Percentiles rank a stretch among this genome's conserved stretches.
phyloP scores from a whole-genome alignment of 2,888 invertebrate species.

The Galeruca laticollis region DNA sequence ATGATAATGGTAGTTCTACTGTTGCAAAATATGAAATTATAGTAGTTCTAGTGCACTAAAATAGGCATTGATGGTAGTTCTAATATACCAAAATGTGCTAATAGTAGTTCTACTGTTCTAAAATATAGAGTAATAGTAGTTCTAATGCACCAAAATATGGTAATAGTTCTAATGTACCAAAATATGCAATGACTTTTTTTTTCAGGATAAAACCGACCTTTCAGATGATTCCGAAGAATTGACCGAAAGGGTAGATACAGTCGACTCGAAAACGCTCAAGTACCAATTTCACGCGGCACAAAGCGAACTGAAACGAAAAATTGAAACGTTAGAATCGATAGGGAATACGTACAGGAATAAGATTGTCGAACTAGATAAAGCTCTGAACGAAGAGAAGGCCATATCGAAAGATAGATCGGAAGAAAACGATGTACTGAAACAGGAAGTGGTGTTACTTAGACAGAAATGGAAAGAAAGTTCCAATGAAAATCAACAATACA shows the following conservation, averaged over 20 bases:
- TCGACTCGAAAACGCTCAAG: slow-evolving; percentile 64
- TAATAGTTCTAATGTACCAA: no score
- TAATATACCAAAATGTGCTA: background rate
- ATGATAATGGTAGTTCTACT: no score
- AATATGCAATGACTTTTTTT: background rate
- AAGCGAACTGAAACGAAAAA: slow-evolving; percentile 61
- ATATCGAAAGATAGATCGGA: slow-evolving; percentile 52
- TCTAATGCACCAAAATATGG: no score
- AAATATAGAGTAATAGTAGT: no score
- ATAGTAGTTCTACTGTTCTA: no score
- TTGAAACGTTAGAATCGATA: slow-evolving; percentile 60
- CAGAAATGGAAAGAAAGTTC: slow-evolving; percentile 67
- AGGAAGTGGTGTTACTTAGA: slow-evolving; percentile 61
- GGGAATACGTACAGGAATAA: slow-evolving; percentile 57
- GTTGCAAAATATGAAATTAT: no score
- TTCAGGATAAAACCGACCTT: slow-evolving; percentile 27
- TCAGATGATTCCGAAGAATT: slow-evolving; percentile 45
- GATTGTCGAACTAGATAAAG: slow-evolving; percentile 57
- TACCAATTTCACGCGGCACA: slow-evolving; percentile 64
- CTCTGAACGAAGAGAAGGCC: slow-evolving; percentile 56
- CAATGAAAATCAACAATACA: slow-evolving; percentile 68
- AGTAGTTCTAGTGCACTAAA: no score
- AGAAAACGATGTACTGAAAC: slow-evolving; percentile 57
- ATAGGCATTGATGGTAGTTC: no score
- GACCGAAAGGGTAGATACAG: slow-evolving; percentile 45